Base-by-base conservation (phyloP, 1,140 invertebrate species). In the Contarinia nasturtii region DNA sequence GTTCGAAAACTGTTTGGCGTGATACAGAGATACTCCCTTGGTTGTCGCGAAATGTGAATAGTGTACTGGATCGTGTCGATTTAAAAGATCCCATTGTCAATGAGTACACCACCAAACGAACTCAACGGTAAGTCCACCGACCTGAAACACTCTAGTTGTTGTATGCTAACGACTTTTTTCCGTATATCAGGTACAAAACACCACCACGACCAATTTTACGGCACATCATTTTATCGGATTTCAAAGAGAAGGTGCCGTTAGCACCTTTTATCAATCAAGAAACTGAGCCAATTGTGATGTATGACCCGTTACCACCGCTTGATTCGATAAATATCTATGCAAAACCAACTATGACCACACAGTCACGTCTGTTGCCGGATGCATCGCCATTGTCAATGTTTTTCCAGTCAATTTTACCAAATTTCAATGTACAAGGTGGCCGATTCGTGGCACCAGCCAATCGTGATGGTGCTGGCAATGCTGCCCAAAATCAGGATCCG, bases 191-290 rank as follows among this genome's bases (percentile, higher is more conserved):
- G 17, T 63, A 63, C 48, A 54, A 54, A 8, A 57, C 55, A 14
- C 61, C 81, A 15, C 86, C 86, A 2, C 62, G 73, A 33, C 85
- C 80, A 59, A 77, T 90, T 52, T 67, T 79, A 19, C 66, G 86
- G 22, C 85, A 91, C 60, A 77, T 91, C 42, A 69, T 90, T 40
- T 61, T 91, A 2, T 83, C 82, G 0, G 86, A 87, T 55, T 72
- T 83, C 22, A 84, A 82, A 58, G 80, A 84, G 53, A 66, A 61
- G 49, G 59, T 65, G 11, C 59, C 60, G 15, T 41, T 64, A 45
- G 60, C 59, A 34, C 48, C 59, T 19, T 58, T 59, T 46, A 54
- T 65, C 15, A 49, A 64, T 48, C 61, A 68, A 48, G 58, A 58
- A 41, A 61, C 56, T 20, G 72, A 71, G 34, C 69, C 81, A 4